These are phyloP conservation scores for Chiloscyllium plagiosum DNA, from an alignment of 2,113 vertebrate species.

Conservation along the genomic window DNA sequence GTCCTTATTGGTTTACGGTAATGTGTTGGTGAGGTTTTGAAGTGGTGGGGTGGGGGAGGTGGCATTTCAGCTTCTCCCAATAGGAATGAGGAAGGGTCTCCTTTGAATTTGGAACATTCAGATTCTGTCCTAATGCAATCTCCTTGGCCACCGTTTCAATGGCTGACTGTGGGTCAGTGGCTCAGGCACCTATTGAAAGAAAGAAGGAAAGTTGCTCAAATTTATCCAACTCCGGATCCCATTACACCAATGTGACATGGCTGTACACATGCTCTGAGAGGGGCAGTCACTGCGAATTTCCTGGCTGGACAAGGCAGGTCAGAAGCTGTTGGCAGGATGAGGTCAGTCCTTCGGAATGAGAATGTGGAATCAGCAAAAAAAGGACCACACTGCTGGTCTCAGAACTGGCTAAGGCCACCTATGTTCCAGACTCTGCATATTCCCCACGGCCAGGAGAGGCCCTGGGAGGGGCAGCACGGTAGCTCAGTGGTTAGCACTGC, in stretches of 20 bases:
- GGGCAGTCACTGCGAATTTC: background rate
- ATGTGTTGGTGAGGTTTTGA: background rate
- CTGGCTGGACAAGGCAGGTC: background rate
- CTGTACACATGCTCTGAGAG: background rate
- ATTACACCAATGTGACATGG: background rate
- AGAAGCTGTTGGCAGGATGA: background rate
- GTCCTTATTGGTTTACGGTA: background rate
- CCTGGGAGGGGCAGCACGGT: background rate
- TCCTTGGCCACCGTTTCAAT: background rate
- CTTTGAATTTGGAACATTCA: background rate
- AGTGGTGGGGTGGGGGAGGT: background rate
- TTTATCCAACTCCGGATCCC: background rate
- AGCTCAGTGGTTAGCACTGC: too few relatives aligned
- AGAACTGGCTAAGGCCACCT: background rate
- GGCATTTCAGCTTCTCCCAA: background rate
- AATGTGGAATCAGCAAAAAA: background rate
- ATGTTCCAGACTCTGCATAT: background rate
- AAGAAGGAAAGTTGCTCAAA: background rate
- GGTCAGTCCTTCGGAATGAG: background rate
- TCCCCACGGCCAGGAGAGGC: too few relatives aligned
- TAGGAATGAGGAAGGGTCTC: background rate
- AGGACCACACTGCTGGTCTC: too few relatives aligned
- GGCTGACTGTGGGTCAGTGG: background rate
- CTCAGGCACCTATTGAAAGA: background rate
- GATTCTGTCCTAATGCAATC: background rate